These are phyloP conservation scores for Drosophila subpulchrella DNA, from an alignment of 1,140 invertebrate species.

Conservation along the genomic window DNA sequence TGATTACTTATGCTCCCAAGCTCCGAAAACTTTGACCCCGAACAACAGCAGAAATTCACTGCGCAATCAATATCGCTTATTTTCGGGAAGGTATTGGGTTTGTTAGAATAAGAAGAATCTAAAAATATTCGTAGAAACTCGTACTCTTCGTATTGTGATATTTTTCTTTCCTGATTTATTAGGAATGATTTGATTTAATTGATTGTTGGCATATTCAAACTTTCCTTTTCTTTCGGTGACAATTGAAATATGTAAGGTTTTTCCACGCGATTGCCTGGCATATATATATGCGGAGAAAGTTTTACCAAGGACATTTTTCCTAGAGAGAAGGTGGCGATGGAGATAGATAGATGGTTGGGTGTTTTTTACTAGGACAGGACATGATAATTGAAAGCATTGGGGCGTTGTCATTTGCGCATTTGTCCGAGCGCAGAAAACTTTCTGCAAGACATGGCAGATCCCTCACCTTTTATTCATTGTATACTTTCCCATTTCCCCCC, in stretches of 20 bases:
- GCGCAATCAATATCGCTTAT: slow-evolving; percentile 14
- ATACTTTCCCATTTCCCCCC: not conserved
- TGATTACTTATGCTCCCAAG: slow-evolving; percentile 65
- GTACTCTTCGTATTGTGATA: no score
- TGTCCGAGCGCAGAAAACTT: slow-evolving; percentile 34
- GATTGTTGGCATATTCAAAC: not conserved
- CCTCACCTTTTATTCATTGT: not conserved
- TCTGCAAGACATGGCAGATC: slow-evolving; percentile 16
- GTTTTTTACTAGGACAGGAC: slow-evolving; percentile 2
- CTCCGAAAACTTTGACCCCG: slow-evolving; percentile 29
- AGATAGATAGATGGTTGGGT: not conserved
- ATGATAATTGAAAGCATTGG: slow-evolving; percentile 69
- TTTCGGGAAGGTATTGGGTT: not conserved
- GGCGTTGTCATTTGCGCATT: slow-evolving; percentile 46
- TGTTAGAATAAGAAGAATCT: not conserved
- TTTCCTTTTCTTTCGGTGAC: not conserved
- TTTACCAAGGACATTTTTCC: slow-evolving; percentile 29
- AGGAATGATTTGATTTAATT: not conserved
- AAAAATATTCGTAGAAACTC: not conserved
- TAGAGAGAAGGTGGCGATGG: not conserved
- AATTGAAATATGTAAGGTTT: slow-evolving; percentile 12
- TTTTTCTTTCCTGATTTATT: not conserved
- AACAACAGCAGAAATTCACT: slow-evolving; percentile 21
- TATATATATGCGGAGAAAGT: slow-evolving; percentile 32
- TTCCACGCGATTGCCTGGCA: slow-evolving; percentile 29